Percentiles rank a stretch among this genome's conserved stretches.
Evolutionary conservation across 2,113 vertebrate genomes (phyloP).

Genomic region (Chloropsis hardwickii): DNA sequence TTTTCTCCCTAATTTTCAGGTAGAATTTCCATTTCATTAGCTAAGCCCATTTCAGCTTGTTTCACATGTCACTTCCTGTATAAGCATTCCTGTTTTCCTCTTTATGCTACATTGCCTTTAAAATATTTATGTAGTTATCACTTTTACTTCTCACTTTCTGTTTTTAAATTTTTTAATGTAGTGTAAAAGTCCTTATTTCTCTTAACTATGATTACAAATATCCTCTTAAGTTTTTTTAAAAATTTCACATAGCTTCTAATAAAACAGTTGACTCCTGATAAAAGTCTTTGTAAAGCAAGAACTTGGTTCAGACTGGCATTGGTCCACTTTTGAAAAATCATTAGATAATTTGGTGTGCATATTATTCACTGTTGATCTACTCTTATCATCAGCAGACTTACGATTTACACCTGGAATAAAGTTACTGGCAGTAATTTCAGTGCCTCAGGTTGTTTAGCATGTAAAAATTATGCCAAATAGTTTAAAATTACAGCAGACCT

Average conservation of each 20-base stretch:
- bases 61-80: constrained; percentile 37
- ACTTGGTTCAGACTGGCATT: not conserved
- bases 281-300: not conserved
- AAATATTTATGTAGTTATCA: not conserved
- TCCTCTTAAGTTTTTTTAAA: not conserved
- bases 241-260: not conserved
- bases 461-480: not conserved
- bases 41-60: not conserved
- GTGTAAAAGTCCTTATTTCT: not conserved
- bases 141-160: not conserved
- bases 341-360: not conserved
- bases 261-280: not conserved
- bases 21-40: constrained; percentile 22
- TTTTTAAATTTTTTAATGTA: not conserved
- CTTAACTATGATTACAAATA: not conserved
- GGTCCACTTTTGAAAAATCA: not conserved
- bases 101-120: not conserved
- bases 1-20: constrained; percentile 30
- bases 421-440: not conserved
- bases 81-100: not conserved
- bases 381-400: not conserved
- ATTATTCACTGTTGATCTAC: not conserved
- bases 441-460: not conserved
- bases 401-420: not conserved
- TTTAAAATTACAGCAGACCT: not conserved